Evolutionary conservation across 2,113 vertebrate genomes (phyloP), one percentile per base, ranked within the genome.

Genomic region (Oryzias javanicus): DNA sequence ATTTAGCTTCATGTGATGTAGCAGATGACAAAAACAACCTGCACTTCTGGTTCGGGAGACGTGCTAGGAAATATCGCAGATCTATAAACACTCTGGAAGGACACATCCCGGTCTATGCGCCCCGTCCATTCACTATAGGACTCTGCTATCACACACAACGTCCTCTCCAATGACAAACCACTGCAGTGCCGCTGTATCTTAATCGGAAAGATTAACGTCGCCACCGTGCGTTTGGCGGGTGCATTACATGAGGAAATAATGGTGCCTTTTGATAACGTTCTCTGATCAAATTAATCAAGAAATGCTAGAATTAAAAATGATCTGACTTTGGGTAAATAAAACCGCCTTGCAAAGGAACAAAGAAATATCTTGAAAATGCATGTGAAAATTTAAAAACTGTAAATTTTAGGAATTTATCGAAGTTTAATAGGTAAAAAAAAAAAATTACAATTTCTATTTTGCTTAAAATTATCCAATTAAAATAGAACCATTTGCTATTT

Each of bases 21-120:
- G 24, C 55, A 41, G 16, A 66, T 45, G 14, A 17, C 42, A 49
- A 24, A 22, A 47, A 48, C 16, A 51, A 18, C 22, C 59, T 17
- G 48, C 74, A 61, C 64, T 60, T 74, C 62, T 75, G 67, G 64
- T 57, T 62, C 29, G 5, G 46, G 0, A 24, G 44, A n/a, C 1
- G 29, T 19, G 19, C 22, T 16, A 22, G 4, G 56, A n/a, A n/a
- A 45, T 25, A 12, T 7, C 20, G 2, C 44, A 40, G 68, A 83
- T 52, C n/a, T 75, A 5, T 29, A 83, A 57, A 64, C 2, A 2
- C 20, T 18, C 3, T 13, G 10, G 0, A 0, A 0, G 16, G 6
- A 2, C 42, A 5, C 0, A 3, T 5, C 5, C 19, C 16, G 0
- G 5, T 3, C 10, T 0, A 3, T n/a, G 20, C 16, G 48, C 16